Conservation (phyloP, 2,797 vertebrate genomes). For the Rallus crepitans region DNA sequence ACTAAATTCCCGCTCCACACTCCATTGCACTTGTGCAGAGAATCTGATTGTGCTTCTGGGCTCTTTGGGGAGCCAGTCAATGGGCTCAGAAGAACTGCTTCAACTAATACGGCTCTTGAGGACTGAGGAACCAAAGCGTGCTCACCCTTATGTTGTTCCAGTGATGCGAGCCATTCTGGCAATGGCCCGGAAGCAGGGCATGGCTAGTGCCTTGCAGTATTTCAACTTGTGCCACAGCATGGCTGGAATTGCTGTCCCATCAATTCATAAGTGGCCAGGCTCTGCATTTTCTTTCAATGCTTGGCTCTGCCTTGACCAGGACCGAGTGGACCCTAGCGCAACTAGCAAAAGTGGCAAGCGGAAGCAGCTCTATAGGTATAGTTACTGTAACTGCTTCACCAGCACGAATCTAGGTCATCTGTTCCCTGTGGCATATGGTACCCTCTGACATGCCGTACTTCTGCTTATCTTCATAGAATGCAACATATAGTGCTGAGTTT, state of each 20-base stretch:
- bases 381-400: not conserved
- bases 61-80: slow-evolving; percentile 92
- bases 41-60: slow-evolving; percentile 91
- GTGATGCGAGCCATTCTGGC: slow-evolving; percentile 87
- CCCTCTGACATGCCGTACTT: not conserved
- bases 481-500: not conserved
- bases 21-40: slow-evolving; percentile 89
- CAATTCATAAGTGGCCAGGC: slow-evolving; percentile 92
- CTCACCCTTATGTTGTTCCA: slow-evolving; percentile 87
- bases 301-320: slow-evolving; percentile 96
- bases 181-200: slow-evolving; percentile 92
- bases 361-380: slow-evolving; percentile 96
- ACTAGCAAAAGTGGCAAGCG: slow-evolving; percentile 88
- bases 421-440: not conserved
- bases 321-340: slow-evolving; percentile 81
- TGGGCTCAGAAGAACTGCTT: slow-evolving; percentile 89
- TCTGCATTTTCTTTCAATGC: slow-evolving; percentile 93
- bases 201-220: slow-evolving; percentile 95
- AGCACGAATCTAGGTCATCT: not conserved
- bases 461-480: not conserved
- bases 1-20: slow-evolving; percentile 78
- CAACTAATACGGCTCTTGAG: slow-evolving; percentile 87
- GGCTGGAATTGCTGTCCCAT: slow-evolving; percentile 92
- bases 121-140: slow-evolving; percentile 78
- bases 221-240: slow-evolving; percentile 94